Evolutionary conservation across 2,113 vertebrate genomes (phyloP), one percentile per base, ranked within the genome.

Genomic region (Ascaphus truei): DNA sequence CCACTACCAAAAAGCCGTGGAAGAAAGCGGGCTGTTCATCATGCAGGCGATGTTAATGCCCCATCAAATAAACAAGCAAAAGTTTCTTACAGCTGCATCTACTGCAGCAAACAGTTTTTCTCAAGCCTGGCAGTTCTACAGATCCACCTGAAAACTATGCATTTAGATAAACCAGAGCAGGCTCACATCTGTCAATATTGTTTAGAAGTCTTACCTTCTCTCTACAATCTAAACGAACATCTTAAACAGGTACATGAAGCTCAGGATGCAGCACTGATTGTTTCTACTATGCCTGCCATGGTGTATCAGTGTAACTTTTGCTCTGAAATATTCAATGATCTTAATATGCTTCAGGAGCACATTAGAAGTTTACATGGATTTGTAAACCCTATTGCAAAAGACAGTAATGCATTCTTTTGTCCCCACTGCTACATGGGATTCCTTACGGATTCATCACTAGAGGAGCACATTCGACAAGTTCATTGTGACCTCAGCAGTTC

Each of bases 391-490:
- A 90, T 90, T 53, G 93, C 95, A 63, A 98, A 96, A 78, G 96
- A 98, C 76, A 99, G 95, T 81, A 99, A 99, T 64, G 95, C 96
- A 1, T 99, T 99, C 86, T 99, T 99, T 84, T 99, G 97, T 73
- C 96, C 97, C 37, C 96, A 98, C 74, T 99, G 97, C 83, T 96
- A 98, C 81, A 95, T 98, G 95, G 97, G 97, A 4, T 99, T 99
- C 84, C 90, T 99, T 83, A 99, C 96, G 36, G 96, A 99, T 89
- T 87, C 92, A 78, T 96, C 96, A 15, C 88, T 99, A 51, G 96
- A 99, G 79, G 96, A 98, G 83, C 97, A 99, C 74, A 93, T 98
- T 78, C 93, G 94, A 73, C 95, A 96, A 88, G 93, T 92, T 73
- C 97, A 99, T 76, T 96, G 94, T 75, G 95, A 98, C 75, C 93